Percentiles rank a stretch among this genome's conserved stretches.
Evolutionary conservation across 2,113 vertebrate genomes (phyloP).

Genomic region (Strix aluco): DNA sequence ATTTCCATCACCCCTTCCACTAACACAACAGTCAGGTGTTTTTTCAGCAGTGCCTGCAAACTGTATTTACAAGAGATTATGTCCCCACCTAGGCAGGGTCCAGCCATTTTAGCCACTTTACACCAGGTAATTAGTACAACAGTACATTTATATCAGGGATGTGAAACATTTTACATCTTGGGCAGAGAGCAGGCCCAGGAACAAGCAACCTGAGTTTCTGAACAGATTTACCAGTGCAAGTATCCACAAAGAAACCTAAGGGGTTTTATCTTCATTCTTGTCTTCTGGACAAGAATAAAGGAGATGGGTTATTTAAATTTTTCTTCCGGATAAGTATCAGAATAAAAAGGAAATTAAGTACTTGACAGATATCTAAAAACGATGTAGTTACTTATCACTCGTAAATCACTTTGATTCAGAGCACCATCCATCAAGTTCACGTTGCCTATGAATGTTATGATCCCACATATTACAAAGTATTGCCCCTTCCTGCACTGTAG

Average conservation of each 20-base stretch:
- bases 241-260: not conserved
- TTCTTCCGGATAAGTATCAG: not conserved
- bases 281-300: not conserved
- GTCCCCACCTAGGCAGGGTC: not conserved
- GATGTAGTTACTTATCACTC: not conserved
- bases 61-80: not conserved
- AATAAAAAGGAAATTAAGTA: not conserved
- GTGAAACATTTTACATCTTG: not conserved
- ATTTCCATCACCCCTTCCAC: not conserved
- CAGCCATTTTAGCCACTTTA: not conserved
- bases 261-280: not conserved
- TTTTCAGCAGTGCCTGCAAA: not conserved
- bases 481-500: not conserved
- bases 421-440: not conserved
- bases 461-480: not conserved
- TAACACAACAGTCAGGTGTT: fast-evolving
- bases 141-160: not conserved
- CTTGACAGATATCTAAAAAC: not conserved
- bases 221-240: not conserved
- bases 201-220: not conserved
- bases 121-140: not conserved
- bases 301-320: not conserved
- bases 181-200: not conserved
- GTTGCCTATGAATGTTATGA: not conserved
- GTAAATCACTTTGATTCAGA: not conserved